Evolutionary conservation across 2,113 vertebrate species (phyloP), one percentile per base, ranked within the genome.

Genomic region (Uria lomvia): DNA sequence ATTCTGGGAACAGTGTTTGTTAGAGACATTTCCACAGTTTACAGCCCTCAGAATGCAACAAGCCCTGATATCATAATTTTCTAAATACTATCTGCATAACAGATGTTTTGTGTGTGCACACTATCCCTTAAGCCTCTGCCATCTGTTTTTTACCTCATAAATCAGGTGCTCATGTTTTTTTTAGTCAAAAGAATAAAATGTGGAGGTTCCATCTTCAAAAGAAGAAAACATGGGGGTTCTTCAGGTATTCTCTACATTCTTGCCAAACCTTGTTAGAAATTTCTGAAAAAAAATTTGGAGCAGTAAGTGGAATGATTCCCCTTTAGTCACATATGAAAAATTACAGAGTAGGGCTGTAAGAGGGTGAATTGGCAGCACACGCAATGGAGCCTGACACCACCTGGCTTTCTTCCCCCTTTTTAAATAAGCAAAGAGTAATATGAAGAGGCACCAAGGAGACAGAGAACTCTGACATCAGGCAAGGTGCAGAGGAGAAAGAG

Each of bases 311-410:
- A 94, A 92, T 49, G 34, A 85, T 59, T 91, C 24, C 42, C 80
- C 62, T 73, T 95, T 71, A 76, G 50, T 86, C 88, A 87, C 34
- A 24, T 53, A 84, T 17, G 40, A 88, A 92, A 97, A 93, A 83
- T 82, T 73, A 94, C 60, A 78, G 55, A 66, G 68, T 42, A 91
- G 53, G 32, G 67, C 47, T 81, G 29, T 78, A 85, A 90, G 45
- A 86, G 40, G 71, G 38, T 95, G 85, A 94, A 93, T 12, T 96
- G 49, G 70, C 76, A 95, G 85, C 63, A 80, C 2, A 6, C 49
- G 90, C 79, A 65, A 32, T 77, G 50, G 29, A 96, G 67, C 78
- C 94, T 80, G 88, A 88, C 83, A 96, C 89, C 71, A 87, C 75
- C 86, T 89, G 94, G 78, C 81, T 83, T 81, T 72, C 92, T 59